Percentiles rank a stretch among this genome's conserved stretches.
Conservation (phyloP, 2,888 invertebrate genomes). For the Coenonympha glycerion region DNA sequence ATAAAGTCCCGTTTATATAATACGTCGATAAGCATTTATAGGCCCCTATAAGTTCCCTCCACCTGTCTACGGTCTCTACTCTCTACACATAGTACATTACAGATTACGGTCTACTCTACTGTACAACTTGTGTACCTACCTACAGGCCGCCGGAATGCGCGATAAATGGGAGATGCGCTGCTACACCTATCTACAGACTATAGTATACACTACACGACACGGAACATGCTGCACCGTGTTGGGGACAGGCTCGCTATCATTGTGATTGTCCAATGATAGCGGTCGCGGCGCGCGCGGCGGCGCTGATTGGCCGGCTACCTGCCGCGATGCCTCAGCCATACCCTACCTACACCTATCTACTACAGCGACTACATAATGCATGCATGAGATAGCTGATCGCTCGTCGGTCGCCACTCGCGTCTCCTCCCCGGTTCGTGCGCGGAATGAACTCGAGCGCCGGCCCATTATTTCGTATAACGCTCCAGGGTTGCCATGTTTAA, state of each 20-base stretch:
- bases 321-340: background rate
- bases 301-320: conserved; percentile 30
- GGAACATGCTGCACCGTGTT: background rate
- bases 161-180: background rate
- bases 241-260: conserved; percentile 11
- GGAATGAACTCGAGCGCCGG: conserved; percentile 3
- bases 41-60: conserved; percentile 3
- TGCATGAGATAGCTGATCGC: background rate
- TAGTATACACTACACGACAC: background rate
- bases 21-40: background rate
- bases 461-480: background rate
- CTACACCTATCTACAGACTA: background rate
- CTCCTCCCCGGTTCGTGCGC: background rate
- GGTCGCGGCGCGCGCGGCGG: conserved; percentile 28
- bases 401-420: background rate
- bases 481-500: background rate
- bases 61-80: conserved; percentile 2
- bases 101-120: no score
- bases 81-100: no score
- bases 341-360: background rate
- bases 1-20: conserved; percentile 3
- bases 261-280: conserved; percentile 23
- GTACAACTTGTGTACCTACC: no score
- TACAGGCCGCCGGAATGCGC: no score
- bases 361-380: background rate